These are phyloP conservation scores for Pollicipes pollicipes DNA, from an alignment of 1,140 invertebrate genomes.

Conservation along the genomic window DNA sequence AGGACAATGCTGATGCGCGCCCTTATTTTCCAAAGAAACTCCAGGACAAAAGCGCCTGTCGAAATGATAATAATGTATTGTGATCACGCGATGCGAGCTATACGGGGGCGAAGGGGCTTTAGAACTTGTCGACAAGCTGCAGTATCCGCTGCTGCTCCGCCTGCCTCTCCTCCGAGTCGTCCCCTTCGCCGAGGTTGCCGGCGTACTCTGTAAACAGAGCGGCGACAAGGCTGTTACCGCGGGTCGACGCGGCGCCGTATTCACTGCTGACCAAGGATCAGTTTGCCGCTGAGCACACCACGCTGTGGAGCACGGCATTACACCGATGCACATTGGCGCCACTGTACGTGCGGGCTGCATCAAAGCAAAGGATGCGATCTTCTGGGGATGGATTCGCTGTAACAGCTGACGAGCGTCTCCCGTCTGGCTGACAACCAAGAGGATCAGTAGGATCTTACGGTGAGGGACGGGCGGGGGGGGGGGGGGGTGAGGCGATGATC, in stretches of 20 bases:
- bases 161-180: conserved; percentile 60
- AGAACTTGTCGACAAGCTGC: conserved; percentile 86
- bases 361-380: neutral
- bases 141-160: conserved; percentile 80
- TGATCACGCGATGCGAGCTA: neutral
- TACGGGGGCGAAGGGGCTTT: conserved; percentile 22
- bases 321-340: neutral
- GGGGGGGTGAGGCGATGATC: too few relatives aligned
- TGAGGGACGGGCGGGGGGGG: too few relatives aligned
- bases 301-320: neutral
- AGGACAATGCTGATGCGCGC: too few relatives aligned
- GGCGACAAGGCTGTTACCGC: too few relatives aligned
- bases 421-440: too few relatives aligned
- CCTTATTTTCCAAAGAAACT: too few relatives aligned
- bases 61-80: neutral
- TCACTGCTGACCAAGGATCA: too few relatives aligned
- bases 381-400: neutral
- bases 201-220: conserved; percentile 56
- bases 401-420: too few relatives aligned
- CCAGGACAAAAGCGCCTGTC: too few relatives aligned
- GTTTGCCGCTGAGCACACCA: neutral
- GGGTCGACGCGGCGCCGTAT: too few relatives aligned
- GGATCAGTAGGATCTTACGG: too few relatives aligned
- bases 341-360: neutral
- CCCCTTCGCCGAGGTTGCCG: conserved; percentile 78